Conservation (phyloP, 2,797 vertebrate species). For the Anas bahamensis region DNA sequence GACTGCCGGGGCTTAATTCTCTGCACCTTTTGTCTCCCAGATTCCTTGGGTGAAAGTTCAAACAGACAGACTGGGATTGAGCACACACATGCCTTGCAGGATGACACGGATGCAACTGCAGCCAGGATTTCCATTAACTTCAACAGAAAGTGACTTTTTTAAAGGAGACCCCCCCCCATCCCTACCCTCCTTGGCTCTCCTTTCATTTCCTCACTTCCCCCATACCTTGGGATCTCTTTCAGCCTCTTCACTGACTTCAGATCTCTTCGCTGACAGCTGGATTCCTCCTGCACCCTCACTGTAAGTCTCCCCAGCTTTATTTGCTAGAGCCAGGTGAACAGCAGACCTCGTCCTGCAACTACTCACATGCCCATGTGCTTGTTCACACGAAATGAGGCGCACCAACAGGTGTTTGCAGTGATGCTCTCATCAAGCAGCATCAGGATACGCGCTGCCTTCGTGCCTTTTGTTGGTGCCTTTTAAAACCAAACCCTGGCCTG, state of each 20-base stretch:
- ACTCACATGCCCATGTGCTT: accelerated
- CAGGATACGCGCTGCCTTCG: not conserved
- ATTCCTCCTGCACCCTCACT: not conserved
- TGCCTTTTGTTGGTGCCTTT: not conserved
- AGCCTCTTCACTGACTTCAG: not conserved
- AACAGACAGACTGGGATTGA: not conserved
- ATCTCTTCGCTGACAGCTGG: not conserved
- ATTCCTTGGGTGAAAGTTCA: not conserved
- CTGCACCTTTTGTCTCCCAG: not conserved
- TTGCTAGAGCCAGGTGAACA: not conserved
- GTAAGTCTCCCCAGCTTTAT: not conserved
- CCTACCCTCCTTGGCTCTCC: not conserved
- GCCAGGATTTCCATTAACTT: not conserved
- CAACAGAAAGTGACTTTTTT: not conserved
- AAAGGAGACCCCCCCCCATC: not conserved
- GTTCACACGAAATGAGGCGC: not conserved
- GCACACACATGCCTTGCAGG: not conserved
- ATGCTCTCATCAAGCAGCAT: not conserved
- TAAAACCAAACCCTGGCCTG: not conserved
- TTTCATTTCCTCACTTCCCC: not conserved
- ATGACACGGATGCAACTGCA: not conserved
- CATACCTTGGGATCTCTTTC: not conserved
- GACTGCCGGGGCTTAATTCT: not conserved
- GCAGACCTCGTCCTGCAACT: not conserved
- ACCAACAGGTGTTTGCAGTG: not conserved